Conservation (phyloP, 1,140 invertebrate genomes). For the Temnothorax nylanderi region DNA sequence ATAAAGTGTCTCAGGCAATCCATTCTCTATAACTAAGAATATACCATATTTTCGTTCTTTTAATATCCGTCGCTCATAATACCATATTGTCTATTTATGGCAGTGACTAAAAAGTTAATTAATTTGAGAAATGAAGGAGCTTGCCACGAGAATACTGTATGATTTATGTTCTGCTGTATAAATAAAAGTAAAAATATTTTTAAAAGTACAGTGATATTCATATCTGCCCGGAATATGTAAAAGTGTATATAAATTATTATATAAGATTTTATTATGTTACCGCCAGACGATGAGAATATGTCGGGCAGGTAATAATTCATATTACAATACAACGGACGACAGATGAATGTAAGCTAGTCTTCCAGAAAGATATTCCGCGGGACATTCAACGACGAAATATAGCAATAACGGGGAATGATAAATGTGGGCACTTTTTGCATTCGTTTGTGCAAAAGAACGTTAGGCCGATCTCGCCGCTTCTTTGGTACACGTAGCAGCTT, state of each 20-base stretch:
- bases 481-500: not conserved
- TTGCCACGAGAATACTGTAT: not conserved
- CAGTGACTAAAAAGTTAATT: slow-evolving; percentile 20
- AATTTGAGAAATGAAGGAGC: slow-evolving; percentile 20
- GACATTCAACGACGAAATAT: not conserved
- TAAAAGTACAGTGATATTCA: not conserved
- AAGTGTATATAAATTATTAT: slow-evolving; percentile 31
- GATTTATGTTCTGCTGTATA: not conserved
- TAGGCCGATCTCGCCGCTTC: slow-evolving; percentile 5
- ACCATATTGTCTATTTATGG: not conserved
- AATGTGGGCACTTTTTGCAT: slow-evolving; percentile 19
- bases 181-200: slow-evolving; percentile 32
- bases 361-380: slow-evolving; percentile 2
- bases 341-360: not conserved
- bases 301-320: slow-evolving; percentile 28
- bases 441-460: slow-evolving; percentile 2
- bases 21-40: too few relatives aligned
- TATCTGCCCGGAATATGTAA: slow-evolving; percentile 5
- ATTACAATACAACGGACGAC: slow-evolving; percentile 20
- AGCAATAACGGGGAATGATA: slow-evolving; percentile 6
- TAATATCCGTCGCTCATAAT: not conserved
- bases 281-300: slow-evolving; percentile 19
- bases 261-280: slow-evolving; percentile 52
- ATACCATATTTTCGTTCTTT: not conserved
- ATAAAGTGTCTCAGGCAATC: not conserved